phyloP scores from a whole-genome alignment of 2,888 invertebrate genomes.

The Hypercompe scribonia region DNA sequence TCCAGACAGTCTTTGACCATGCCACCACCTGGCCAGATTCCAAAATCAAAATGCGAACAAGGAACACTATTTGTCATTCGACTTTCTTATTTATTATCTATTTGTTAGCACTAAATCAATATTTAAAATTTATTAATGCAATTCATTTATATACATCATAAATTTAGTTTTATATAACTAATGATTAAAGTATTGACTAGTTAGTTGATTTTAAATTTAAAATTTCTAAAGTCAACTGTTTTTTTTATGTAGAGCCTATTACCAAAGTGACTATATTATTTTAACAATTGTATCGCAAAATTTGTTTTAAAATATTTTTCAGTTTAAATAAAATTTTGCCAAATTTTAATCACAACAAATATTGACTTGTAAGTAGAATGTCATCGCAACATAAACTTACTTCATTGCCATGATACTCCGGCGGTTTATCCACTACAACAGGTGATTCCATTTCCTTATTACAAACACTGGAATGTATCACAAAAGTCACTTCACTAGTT shows the following conservation, averaged over 20 bases:
- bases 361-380: background rate
- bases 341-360: background rate
- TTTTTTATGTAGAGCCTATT: too few relatives aligned
- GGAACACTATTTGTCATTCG: conserved; percentile 47
- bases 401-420: conserved; percentile 86
- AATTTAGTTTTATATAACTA: background rate
- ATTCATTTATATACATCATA: background rate
- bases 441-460: conserved; percentile 85
- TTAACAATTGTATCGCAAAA: background rate
- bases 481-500: conserved; percentile 72
- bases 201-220: background rate
- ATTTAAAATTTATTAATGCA: background rate
- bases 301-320: background rate
- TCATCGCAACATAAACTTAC: conserved; percentile 71
- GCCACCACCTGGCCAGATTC: conserved; percentile 60
- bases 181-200: background rate
- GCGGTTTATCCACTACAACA: conserved; percentile 87
- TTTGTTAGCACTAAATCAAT: conserved; percentile 25
- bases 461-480: conserved; percentile 77
- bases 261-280: too few relatives aligned
- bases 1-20: conserved; percentile 54
- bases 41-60: conserved; percentile 54
- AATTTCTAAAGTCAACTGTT: too few relatives aligned
- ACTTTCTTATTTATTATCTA: conserved; percentile 34
- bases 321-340: background rate